Evolutionary conservation across 2,888 invertebrate genomes (phyloP).

Genomic region (Margaritifera margaritifera): DNA sequence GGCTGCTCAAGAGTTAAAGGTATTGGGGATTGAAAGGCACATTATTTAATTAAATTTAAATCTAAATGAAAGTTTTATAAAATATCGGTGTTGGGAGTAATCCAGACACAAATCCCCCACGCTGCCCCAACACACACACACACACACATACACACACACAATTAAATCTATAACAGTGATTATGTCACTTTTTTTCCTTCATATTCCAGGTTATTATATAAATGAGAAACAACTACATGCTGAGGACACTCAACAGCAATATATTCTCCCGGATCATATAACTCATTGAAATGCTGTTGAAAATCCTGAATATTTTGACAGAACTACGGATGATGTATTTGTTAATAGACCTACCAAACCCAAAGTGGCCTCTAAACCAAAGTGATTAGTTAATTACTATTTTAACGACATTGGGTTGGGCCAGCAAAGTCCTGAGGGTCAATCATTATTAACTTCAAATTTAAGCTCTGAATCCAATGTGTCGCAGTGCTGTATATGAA

Average conservation of each 20-base stretch:
- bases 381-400: constrained; percentile 41
- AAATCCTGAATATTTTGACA: constrained; percentile 53
- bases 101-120: neutral
- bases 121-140: too few relatives aligned
- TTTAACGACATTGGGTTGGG: constrained; percentile 27
- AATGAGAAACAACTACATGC: constrained; percentile 32
- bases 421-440: constrained; percentile 20
- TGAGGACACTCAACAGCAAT: constrained; percentile 14
- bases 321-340: constrained; percentile 20
- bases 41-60: neutral
- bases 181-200: neutral
- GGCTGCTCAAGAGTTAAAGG: too few relatives aligned
- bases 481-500: too few relatives aligned
- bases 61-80: neutral
- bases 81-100: neutral
- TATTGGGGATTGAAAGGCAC: too few relatives aligned
- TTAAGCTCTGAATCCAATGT: too few relatives aligned
- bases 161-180: neutral
- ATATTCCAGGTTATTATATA: constrained; percentile 34
- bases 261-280: constrained; percentile 19
- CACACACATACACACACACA: neutral
- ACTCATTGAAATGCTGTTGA: constrained; percentile 28
- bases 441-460: constrained; percentile 24
- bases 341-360: constrained; percentile 17
- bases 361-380: constrained; percentile 34